These are phyloP conservation scores for Austrolebias charrua DNA, from an alignment of 2,797 vertebrate species.

Conservation along the genomic window DNA sequence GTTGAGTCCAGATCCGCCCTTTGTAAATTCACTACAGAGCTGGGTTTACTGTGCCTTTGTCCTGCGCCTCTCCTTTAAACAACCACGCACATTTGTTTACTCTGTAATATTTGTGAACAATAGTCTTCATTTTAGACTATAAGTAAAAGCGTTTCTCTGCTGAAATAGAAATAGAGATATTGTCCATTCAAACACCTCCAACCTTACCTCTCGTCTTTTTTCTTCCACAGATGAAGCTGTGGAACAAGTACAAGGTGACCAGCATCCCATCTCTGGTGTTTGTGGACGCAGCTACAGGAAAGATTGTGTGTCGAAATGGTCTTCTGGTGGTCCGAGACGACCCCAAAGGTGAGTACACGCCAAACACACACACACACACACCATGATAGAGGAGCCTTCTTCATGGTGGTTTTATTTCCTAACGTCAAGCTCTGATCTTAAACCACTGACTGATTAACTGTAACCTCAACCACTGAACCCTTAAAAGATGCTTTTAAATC, in stretches of 20 bases:
- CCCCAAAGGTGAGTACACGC: slow-evolving; percentile 87
- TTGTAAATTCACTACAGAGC: slow-evolving; percentile 46
- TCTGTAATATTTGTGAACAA: slow-evolving; percentile 16
- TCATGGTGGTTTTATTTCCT: slow-evolving; percentile 6
- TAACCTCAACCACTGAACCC: slow-evolving; percentile 7
- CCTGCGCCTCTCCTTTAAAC: slow-evolving; percentile 50
- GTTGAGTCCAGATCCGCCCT: slow-evolving; percentile 44
- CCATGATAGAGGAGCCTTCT: too few relatives aligned
- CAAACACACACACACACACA: slow-evolving; percentile 3
- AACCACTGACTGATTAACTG: slow-evolving; percentile 30
- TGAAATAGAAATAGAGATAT: slow-evolving; percentile 6
- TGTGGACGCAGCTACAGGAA: slow-evolving; percentile 89
- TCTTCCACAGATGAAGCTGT: slow-evolving; percentile 89
- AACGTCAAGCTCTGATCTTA: slow-evolving; percentile 27
- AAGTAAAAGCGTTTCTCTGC: slow-evolving; percentile 15
- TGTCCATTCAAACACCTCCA: slow-evolving; percentile 9
- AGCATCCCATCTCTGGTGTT: slow-evolving; percentile 98
- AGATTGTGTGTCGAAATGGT: slow-evolving; percentile 94
- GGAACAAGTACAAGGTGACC: slow-evolving; percentile 99
- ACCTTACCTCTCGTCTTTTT: slow-evolving; percentile 7
- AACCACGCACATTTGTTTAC: slow-evolving; percentile 34
- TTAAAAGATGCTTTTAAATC: slow-evolving; percentile 22
- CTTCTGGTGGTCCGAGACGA: slow-evolving; percentile 95
- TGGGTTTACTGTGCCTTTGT: slow-evolving; percentile 37
- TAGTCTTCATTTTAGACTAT: neutral